Base-by-base conservation (phyloP, 2,797 vertebrate genomes). In the Alca torda region DNA sequence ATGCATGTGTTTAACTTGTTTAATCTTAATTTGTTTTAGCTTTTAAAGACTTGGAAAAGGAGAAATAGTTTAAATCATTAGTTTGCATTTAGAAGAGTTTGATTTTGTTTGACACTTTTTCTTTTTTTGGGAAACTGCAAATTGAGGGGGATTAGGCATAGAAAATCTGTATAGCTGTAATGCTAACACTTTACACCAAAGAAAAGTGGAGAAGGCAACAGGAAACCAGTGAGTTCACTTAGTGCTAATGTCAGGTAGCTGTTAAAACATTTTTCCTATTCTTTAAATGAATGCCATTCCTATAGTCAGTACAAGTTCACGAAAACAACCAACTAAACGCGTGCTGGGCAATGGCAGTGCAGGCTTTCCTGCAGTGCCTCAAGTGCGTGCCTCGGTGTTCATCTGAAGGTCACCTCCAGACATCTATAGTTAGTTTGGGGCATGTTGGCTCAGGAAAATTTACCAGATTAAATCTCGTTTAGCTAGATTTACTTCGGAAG, bases 101-200 rank as follows among this genome's bases (percentile, higher is more conserved):
- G 85, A 88, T 43, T 92, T 76, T 43, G 31, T 87, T 89, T 92
- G 80, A 81, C n/a, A 41, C 67, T 84, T 89, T 26, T 72, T 84
- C 35, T 80, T 73, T 92, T 94, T 86, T 88, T 50, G 56, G 91
- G 84, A 94, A 92, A 95, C 93, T 88, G 85, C 87, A 94, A 93
- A 89, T 80, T 78, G 84, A 87, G 87, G 69, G 74, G 41, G 31
- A 81, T 92, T 95, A 95, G 91, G 91, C 89, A 67, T 94, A 95
- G 63, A 84, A 78, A 80, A 79, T 13, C 56, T 53, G 64, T 92
- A 11, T 37, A 92, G 79, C 76, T 88, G 43, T 88, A 87, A 76
- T 50, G 74, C 77, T 85, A 91, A 91, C 67, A 79, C 59, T 79
- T 96, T 59, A 87, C 96, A 96, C 96, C 96, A 97, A 97, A 97